A percentile compares a stretch with the other conserved stretches of the same genome.
phyloP scores from a whole-genome alignment of 2,113 vertebrate genomes.

The Elephantulus edwardii region DNA sequence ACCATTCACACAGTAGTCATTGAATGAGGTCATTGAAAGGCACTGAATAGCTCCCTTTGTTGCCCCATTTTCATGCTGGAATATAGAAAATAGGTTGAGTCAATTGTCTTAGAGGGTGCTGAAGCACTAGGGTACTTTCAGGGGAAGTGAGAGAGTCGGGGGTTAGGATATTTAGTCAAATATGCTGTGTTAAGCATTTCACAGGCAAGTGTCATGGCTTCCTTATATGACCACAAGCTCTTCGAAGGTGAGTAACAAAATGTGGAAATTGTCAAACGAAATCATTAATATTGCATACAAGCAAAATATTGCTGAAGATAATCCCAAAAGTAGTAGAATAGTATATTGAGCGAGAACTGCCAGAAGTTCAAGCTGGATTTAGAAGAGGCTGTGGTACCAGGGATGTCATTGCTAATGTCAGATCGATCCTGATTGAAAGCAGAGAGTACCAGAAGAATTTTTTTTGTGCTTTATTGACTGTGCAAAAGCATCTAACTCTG shows the following conservation, averaged over 20 bases:
- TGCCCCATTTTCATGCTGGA: background rate
- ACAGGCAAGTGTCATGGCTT: background rate
- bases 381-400: too few relatives aligned
- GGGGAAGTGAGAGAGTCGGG: background rate
- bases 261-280: too few relatives aligned
- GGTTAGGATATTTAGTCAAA: background rate
- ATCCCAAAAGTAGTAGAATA: too few relatives aligned
- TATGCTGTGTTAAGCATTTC: background rate
- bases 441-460: too few relatives aligned
- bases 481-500: too few relatives aligned
- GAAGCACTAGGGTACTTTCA: background rate
- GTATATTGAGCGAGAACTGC: too few relatives aligned
- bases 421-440: too few relatives aligned
- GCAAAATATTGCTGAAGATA: too few relatives aligned
- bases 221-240: background rate
- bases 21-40: background rate
- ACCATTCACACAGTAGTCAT: background rate
- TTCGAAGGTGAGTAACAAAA: background rate
- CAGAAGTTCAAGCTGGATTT: too few relatives aligned
- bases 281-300: too few relatives aligned
- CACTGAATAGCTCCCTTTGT: background rate
- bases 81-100: background rate
- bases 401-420: too few relatives aligned
- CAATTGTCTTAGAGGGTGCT: background rate
- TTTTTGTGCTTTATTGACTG: too few relatives aligned